Evolutionary conservation across 2,888 invertebrate species (phyloP), one percentile per base, ranked within the genome.

Genomic region (Campoplex capitator): DNA sequence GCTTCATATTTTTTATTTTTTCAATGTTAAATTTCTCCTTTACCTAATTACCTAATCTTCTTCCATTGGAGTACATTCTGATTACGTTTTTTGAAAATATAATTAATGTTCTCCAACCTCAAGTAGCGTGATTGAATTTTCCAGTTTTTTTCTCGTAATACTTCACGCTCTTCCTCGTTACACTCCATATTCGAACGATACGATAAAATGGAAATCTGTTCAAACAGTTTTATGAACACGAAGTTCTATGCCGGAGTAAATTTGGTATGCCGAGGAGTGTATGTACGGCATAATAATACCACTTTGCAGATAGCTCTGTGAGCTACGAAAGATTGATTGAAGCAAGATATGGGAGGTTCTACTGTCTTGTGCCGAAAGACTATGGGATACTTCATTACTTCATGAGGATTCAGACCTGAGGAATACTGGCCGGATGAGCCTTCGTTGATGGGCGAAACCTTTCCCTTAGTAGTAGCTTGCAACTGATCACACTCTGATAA

Each of bases 361-460:
- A 11, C 35, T 11, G 51, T 1, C 9, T 73, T 42, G 73, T 73
- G 28, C 38, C 54, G 38, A 51, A 81, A 73, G 54, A 45, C 62
- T 62, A 32, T n/a, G 8, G 28, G 65, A 81, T 81, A 81, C 58
- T 80, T 45, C 32, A 45, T 81, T 73, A 62, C 35, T 65, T 54
- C 48, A 38, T 38, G 54, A 62, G 51, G 13, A 51, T 65, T 13
- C 51, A 35, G 73, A 38, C 35, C 65, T 32, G 42, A 28, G 28
- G 65, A 81, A 81, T 65, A 81, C 51, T 81, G 73, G 48, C 23
- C 51, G 65, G 73, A 73, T 38, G 38, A 73, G 38, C 38, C 45
- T 23, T 51, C 48, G n/a, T n/a, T 67, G 67, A 51, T n/a, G 28
- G 9, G 6, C 45, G 23, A 62, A 45, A 28, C 13, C 51, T 35